Evolutionary conservation across 2,113 vertebrate genomes (phyloP), one percentile per base, ranked within the genome.

Genomic region (Sebastes fasciatus): DNA sequence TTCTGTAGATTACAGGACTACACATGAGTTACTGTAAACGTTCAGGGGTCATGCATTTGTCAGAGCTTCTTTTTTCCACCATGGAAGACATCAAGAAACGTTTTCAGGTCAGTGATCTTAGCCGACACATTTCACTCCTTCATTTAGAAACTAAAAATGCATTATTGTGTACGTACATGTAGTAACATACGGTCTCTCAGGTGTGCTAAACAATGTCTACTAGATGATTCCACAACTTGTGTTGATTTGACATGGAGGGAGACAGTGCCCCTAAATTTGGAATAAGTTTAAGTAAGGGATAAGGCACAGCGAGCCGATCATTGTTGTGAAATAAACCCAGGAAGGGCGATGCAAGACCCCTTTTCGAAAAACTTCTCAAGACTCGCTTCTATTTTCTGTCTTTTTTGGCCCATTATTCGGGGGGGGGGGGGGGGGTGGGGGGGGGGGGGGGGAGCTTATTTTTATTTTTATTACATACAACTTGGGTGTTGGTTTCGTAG

Each of bases 1-100:
- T 16, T 61, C 42, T 79, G 63, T 77, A 76, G 54, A 66, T 85
- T 68, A 63, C 58, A 85, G 88, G 72, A 52, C 48, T 57, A 17
- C 14, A 61, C 60, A 57, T n/a, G n/a, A 23, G 51, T 64, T 61
- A 8, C 19, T 84, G 52, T 74, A 69, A 55, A 77, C 8, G 1
- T 34, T 45, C 5, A 19, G 34, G 43, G 82, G 74, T 84, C 77
- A 8, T 78, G 62, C 5, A 81, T 82, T 23, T 65, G 48, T 69
- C n/a, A 46, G 52, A 26, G 51, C 10, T 60, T 46, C 4, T 64
- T 11, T 58, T 34, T 49, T 63, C 16, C n/a, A 26, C 34, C 17
- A 6, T 26, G 16, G 21, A 55, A 19, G 63, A 19, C 21, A 23
- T 5, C 17, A n/a, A 65, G 26, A 48, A 19, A 48, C 49, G 21